These are phyloP conservation scores for Oligia fasciuncula DNA, from an alignment of 2,888 invertebrate species.

Conservation along the genomic window DNA sequence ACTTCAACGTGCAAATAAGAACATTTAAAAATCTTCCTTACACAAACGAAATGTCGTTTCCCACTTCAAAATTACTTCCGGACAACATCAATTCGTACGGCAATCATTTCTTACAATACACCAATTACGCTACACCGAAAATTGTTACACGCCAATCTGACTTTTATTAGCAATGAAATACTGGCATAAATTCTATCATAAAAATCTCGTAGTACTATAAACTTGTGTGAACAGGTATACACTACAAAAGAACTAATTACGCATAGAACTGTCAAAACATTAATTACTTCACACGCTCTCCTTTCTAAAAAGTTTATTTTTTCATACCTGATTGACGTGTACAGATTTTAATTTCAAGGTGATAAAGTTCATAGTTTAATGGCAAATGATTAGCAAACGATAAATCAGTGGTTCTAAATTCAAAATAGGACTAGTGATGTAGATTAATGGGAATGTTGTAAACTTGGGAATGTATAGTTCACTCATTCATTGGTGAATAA, in stretches of 20 bases:
- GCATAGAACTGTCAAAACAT: slow-evolving; percentile 76
- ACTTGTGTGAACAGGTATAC: slow-evolving; percentile 61
- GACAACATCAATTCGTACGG: slow-evolving; percentile 46
- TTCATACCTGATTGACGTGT: slow-evolving; percentile 1
- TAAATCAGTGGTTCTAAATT: slow-evolving; percentile 60
- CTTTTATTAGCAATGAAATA: accelerated
- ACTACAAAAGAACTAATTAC: slow-evolving; percentile 72
- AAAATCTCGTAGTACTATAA: slow-evolving; percentile 20
- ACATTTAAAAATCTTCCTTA: slow-evolving; percentile 35
- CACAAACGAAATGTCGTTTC: slow-evolving; percentile 57
- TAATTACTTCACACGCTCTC: slow-evolving; percentile 81
- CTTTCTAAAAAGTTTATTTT: slow-evolving; percentile 68
- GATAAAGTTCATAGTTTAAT: slow-evolving; percentile 53
- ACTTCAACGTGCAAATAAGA: slow-evolving; percentile 50
- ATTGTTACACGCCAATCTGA: slow-evolving; percentile 10
- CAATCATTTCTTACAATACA: slow-evolving; percentile 57
- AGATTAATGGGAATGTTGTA: slow-evolving; percentile 61
- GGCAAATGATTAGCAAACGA: slow-evolving; percentile 15
- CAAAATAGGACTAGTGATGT: slow-evolving; percentile 65
- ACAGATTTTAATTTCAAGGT: slow-evolving; percentile 24
- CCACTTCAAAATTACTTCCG: slow-evolving; percentile 64
- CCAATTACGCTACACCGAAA: slow-evolving; percentile 25
- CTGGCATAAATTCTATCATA: slow-evolving; percentile 11
- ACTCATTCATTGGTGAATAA: slow-evolving; percentile 26
- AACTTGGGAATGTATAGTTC: slow-evolving; percentile 36